Percentiles rank a stretch among this genome's conserved stretches.
Conservation (phyloP, 1,140 invertebrate genomes). For the Brachystomella parvula region DNA sequence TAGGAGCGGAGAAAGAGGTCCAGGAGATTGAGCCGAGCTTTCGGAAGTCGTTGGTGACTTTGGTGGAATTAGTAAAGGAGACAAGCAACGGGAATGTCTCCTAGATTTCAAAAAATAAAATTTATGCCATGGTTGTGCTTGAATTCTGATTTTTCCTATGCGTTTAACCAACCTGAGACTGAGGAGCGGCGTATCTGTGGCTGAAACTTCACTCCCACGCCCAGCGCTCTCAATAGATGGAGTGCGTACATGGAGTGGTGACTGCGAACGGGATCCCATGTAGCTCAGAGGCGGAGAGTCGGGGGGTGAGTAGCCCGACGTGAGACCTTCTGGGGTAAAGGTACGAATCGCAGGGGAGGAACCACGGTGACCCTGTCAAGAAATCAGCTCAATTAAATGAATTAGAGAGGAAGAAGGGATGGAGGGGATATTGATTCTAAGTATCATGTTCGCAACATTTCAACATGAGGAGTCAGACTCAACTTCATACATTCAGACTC, state of each 20-base stretch:
- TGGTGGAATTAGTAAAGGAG: slow-evolving; percentile 61
- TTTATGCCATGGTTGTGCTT: no score
- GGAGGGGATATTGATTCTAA: background rate
- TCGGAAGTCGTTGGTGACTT: slow-evolving; percentile 31
- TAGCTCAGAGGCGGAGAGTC: slow-evolving; percentile 24
- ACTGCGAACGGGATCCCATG: slow-evolving; percentile 53
- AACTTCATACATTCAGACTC: no score
- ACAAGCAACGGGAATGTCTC: slow-evolving; percentile 51
- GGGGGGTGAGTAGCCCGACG: slow-evolving; percentile 38
- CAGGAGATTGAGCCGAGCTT: slow-evolving; percentile 27
- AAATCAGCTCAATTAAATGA: background rate
- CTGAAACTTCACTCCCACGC: background rate
- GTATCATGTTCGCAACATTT: no score
- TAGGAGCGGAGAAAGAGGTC: slow-evolving; percentile 59
- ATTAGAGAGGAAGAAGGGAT: background rate
- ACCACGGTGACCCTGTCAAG: slow-evolving; percentile 55
- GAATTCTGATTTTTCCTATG: no score
- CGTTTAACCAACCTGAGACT: background rate
- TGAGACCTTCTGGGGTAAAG: slow-evolving; percentile 52
- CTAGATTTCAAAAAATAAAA: slow-evolving; percentile 9
- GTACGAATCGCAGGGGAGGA: slow-evolving; percentile 69
- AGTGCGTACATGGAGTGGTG: slow-evolving; percentile 48
- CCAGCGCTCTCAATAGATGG: background rate
- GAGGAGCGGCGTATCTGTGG: background rate
- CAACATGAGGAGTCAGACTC: no score